phyloP scores from a whole-genome alignment of 2,888 invertebrate species.

The Parnassius smintheus region DNA sequence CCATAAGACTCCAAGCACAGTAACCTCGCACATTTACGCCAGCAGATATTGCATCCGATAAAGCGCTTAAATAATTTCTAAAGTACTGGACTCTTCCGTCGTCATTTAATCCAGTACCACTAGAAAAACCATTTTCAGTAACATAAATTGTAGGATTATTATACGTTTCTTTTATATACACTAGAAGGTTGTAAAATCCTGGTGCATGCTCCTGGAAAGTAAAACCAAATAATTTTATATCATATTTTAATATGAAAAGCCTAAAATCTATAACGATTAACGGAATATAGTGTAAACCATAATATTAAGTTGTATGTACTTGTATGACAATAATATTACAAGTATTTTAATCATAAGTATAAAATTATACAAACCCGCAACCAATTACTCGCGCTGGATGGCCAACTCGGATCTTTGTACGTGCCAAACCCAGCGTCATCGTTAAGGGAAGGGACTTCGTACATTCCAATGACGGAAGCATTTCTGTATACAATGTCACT shows the following conservation, averaged over 20 bases:
- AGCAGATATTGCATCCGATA: slow-evolving; percentile 53
- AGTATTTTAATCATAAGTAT: background rate
- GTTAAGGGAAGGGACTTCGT: slow-evolving; percentile 30
- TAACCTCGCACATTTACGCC: slow-evolving; percentile 66
- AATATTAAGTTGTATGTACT: too few relatives aligned
- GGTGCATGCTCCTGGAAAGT: slow-evolving; percentile 31
- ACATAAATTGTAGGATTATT: slow-evolving; percentile 41
- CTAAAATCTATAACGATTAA: too few relatives aligned
- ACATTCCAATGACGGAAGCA: slow-evolving; percentile 29
- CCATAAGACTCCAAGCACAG: slow-evolving; percentile 80
- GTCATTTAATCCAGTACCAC: slow-evolving; percentile 56
- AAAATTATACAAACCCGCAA: slow-evolving; percentile 30
- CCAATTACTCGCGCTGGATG: slow-evolving; percentile 28
- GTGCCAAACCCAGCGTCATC: slow-evolving; percentile 31
- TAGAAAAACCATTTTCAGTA: slow-evolving; percentile 76
- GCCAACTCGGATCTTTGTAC: slow-evolving; percentile 32
- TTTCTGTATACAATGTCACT: slow-evolving; percentile 34
- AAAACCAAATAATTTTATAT: background rate
- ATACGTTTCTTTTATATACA: slow-evolving; percentile 30
- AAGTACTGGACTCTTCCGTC: slow-evolving; percentile 48
- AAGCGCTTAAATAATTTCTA: slow-evolving; percentile 51
- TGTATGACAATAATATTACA: too few relatives aligned
- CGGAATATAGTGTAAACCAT: too few relatives aligned
- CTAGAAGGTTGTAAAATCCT: slow-evolving; percentile 32
- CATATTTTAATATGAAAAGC: too few relatives aligned